Percentiles rank a stretch among this genome's conserved stretches.
phyloP scores from a whole-genome alignment of 2,797 vertebrate species.

The Amblyopsis hoosieri region DNA sequence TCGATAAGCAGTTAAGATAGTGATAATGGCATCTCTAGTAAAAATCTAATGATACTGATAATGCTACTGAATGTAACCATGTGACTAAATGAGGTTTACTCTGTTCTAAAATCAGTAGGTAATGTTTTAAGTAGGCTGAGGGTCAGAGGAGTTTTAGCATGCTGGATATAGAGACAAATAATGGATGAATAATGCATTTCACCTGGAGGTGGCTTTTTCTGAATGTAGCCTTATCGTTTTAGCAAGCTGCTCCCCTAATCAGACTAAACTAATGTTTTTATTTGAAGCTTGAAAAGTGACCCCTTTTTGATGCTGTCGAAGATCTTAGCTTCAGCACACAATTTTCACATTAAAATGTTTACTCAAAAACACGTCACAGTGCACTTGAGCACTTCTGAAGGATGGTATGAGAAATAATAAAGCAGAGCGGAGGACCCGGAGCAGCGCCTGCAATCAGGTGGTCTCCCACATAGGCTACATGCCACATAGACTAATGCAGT shows the following conservation, averaged over 20 bases:
- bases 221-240: too few species aligned
- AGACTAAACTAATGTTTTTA: too few species aligned
- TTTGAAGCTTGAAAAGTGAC: too few species aligned
- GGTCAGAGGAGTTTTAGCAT: not conserved
- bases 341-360: slow-evolving; percentile 19
- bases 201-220: too few species aligned
- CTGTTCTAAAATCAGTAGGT: not conserved
- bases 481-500: slow-evolving; percentile 39
- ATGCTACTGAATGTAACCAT: slow-evolving; percentile 11
- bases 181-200: too few species aligned
- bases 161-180: too few species aligned
- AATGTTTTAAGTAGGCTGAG: slow-evolving; percentile 3
- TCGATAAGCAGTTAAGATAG: too few species aligned
- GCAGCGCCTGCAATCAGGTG: slow-evolving; percentile 47
- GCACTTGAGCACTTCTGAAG: slow-evolving; percentile 9
- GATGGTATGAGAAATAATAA: slow-evolving; percentile 34
- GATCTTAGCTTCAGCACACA: too few species aligned
- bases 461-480: slow-evolving; percentile 46
- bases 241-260: too few species aligned
- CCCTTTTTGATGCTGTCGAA: too few species aligned
- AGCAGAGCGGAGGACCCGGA: slow-evolving; percentile 26
- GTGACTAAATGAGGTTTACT: slow-evolving; percentile 4
- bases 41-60: not conserved
- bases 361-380: slow-evolving; percentile 9
- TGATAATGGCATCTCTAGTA: too few species aligned